Evolutionary conservation across 2,113 vertebrate species (phyloP), one percentile per base, ranked within the genome.

Genomic region (Synchiropus splendidus): DNA sequence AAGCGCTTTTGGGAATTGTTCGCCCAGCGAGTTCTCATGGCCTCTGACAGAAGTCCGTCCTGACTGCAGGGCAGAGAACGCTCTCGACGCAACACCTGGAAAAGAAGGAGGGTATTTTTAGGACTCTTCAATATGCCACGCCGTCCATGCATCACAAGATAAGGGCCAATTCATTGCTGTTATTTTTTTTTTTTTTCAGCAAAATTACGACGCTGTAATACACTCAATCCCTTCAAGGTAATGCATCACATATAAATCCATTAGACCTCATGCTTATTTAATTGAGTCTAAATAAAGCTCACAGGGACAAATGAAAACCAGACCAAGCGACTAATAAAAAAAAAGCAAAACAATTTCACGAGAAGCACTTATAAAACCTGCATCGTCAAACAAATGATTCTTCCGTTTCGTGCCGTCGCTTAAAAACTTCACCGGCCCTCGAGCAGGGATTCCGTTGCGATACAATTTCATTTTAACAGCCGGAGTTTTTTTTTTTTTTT

Each of bases 21-120:
- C 14, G 41, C 45, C 64, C 75, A 56, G 61, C 51, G 48, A 62
- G 50, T 64, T 60, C 48, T 75, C 83, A 85, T 86, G 75, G 69
- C 70, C 63, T 34, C 61, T 10, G 49, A 54, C 37, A 14, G 31
- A 11, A 1, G 16, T 5, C 27, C 11, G 33, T 30, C 53, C 45
- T 6, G 4, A 31, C 16, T 31, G 18, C 14, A 36, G 34, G 12
- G 41, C 42, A 43, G 31, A 9, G 18, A 46, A 49, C 39, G 6
- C 4, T 37, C 67, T 72, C 50, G 6, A 34, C 34, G 21, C 15
- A 42, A 16, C 39, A 31, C 30, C 42, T 50, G 12, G 51, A 45
- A 61, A 57, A 61, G 61, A 48, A 52, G 48, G 30, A 55, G 18
- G 12, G 18, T 48, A 15, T 27, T 27, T n/a, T 39, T 9, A 11